Conservation (phyloP, 2,888 invertebrate species). For the Nephrotoma appendiculata region DNA sequence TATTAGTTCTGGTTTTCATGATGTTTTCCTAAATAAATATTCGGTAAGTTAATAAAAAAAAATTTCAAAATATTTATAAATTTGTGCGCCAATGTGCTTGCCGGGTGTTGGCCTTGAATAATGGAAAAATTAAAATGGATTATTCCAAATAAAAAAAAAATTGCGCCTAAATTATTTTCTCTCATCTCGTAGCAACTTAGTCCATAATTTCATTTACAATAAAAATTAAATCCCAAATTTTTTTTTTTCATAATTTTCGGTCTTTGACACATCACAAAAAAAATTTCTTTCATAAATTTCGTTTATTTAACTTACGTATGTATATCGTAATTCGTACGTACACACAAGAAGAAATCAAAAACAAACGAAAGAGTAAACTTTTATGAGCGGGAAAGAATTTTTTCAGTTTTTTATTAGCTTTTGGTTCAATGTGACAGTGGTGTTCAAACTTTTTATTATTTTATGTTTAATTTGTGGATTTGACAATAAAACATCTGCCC, state of each 20-base stretch:
- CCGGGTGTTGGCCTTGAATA: constrained; percentile 14
- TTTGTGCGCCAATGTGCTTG: constrained; percentile 10
- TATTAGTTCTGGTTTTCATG: constrained; percentile 50
- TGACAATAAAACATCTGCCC: neutral
- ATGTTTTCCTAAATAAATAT: constrained; percentile 49
- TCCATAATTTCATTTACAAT: neutral
- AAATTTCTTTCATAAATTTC: neutral
- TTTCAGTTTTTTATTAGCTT: neutral
- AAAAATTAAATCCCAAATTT: neutral
- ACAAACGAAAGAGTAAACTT: neutral
- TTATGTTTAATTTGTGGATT: neutral
- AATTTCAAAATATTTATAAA: constrained; percentile 3
- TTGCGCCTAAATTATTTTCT: constrained; percentile 1
- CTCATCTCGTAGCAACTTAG: neutral
- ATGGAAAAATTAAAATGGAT: neutral
- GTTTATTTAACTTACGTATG: neutral
- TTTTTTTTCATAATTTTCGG: neutral
- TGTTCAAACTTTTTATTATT: neutral
- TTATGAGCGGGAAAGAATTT: constrained; percentile 5
- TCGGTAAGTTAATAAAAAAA: constrained; percentile 40
- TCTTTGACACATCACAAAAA: constrained; percentile 3
- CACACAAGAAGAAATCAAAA: neutral
- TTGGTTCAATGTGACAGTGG: neutral
- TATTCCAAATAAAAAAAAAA: neutral
- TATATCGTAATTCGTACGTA: neutral